Evolutionary conservation across 2,113 vertebrate species (phyloP), one percentile per base, ranked within the genome.

Genomic region (Paedocypris sp.): DNA sequence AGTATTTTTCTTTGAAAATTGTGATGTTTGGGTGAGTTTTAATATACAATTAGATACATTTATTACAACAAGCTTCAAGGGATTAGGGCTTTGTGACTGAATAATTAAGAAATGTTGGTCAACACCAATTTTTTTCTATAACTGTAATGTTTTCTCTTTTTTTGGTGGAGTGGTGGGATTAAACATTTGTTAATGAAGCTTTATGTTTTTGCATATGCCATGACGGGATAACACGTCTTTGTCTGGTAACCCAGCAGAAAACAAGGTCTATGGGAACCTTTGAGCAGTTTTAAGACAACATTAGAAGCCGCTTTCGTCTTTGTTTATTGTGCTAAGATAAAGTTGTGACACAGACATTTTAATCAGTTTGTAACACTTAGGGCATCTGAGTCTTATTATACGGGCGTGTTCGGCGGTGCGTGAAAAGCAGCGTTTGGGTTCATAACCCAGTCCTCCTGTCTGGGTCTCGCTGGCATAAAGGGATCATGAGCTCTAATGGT

Each of bases 321-420:
- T 79, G 79, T 78, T 81, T 75, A 73, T 77, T 77, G 71, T 77
- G 76, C 60, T 70, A 60, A 53, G 80, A 79, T 78, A 76, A 79
- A 81, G 76, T 79, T 79, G 77, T 68, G 70, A 73, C 71, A 73
- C 49, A 56, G 66, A 72, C 77, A 79, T 77, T 75, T 70, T 82
- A 82, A 83, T 82, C 78, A 80, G 77, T 79, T 73, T 80, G 75
- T 77, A 82, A 78, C 77, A 77, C 63, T 48, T 73, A 75, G n/a
- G n/a, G 72, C 66, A 72, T 68, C 79, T 79, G 69, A 76, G 65
- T 56, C 68, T 52, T 71, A 74, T 83, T 83, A 79, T 81, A 79
- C 47, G 13, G 48, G 43, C 63, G 71, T 82, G 82, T 70, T 83
- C 75, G 51, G 73, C 83, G 77, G 73, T 74, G 72, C 78, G 69